Base-by-base conservation (phyloP, 2,113 vertebrate species). In the Mungos mungo region DNA sequence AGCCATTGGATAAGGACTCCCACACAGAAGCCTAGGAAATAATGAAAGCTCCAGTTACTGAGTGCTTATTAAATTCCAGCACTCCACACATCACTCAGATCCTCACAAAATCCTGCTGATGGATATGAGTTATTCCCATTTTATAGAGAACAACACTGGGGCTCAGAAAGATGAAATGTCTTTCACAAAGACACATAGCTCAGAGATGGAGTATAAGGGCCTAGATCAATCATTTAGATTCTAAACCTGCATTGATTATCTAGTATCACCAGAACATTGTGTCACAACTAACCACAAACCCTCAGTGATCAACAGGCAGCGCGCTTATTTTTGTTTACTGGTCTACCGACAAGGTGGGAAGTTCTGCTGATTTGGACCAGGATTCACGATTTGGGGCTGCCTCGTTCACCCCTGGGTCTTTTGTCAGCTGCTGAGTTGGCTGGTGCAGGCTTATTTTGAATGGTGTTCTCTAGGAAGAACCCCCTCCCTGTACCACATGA, bases 391-490 rank as follows among this genome's bases (percentile, higher is more conserved):
- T 8, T 10, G 18, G n/a, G 35, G 3, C 35, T 68, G 23, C 23
- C 41, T 41, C 41, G 4, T 27, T 88, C 33, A 4, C 31, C 52
- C 50, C 29, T 3, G 19, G 45, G 57, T 31, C 21, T 29, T 72
- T 3, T 5, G 31, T 35, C 33, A 21, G 60, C 0, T 8, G 4
- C 54, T 50, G 52, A 5, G 8, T 19, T 77, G 77, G 33, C 50
- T 15, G 11, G 5, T n/a, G 9, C 18, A 35, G 77, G 15, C 35
- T 71, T 23, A 4, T 19, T 1, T 27, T 50, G 50, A 7, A 16
- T 0, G 5, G 15, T 29, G 4, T 11, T 5, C 1, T 15, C 1
- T 5, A 18, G 29, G 50, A 18, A 19, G 7, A 35, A 41, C 23
- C 11, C 6, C 1, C n/a, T 23, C 19, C 66, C 5, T 50, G 33